Percentiles rank a stretch among this genome's conserved stretches.
Conservation (phyloP, 2,113 vertebrate genomes). For the Zosterops hypoxanthus region DNA sequence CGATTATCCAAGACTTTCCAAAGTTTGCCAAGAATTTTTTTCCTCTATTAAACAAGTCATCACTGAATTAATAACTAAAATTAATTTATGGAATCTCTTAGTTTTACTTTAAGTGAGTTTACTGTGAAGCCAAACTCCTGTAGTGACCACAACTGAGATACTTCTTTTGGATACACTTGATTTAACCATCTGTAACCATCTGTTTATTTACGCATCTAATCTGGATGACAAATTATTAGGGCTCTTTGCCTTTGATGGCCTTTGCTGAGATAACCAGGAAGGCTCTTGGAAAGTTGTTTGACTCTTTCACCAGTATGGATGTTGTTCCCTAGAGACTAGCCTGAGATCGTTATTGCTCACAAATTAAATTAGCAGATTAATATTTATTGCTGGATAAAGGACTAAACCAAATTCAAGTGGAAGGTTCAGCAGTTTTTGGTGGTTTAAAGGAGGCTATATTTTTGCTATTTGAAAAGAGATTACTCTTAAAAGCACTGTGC, state of each 20-base stretch:
- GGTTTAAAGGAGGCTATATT: not conserved
- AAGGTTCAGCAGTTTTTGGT: not conserved
- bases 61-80: conserved; percentile 16
- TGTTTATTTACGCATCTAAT: not conserved
- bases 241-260: not conserved
- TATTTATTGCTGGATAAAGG: not conserved
- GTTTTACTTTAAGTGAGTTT: not conserved
- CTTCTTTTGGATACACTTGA: not conserved
- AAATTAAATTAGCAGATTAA: not conserved
- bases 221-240: not conserved
- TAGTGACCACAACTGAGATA: not conserved
- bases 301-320: not conserved
- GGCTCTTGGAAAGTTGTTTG: not conserved
- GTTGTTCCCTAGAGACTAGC: not conserved
- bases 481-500: not conserved
- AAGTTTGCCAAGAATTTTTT: conserved; percentile 39
- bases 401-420: not conserved
- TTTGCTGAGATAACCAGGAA: not conserved
- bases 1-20: conserved; percentile 38
- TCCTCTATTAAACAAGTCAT: conserved; percentile 1
- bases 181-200: not conserved
- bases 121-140: not conserved
- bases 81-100: not conserved
- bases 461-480: not conserved
- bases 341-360: not conserved